Percentiles rank a stretch among this genome's conserved stretches.
Evolutionary conservation across 2,797 vertebrate species (phyloP).

Genomic region (Acestrorhynchus altus): DNA sequence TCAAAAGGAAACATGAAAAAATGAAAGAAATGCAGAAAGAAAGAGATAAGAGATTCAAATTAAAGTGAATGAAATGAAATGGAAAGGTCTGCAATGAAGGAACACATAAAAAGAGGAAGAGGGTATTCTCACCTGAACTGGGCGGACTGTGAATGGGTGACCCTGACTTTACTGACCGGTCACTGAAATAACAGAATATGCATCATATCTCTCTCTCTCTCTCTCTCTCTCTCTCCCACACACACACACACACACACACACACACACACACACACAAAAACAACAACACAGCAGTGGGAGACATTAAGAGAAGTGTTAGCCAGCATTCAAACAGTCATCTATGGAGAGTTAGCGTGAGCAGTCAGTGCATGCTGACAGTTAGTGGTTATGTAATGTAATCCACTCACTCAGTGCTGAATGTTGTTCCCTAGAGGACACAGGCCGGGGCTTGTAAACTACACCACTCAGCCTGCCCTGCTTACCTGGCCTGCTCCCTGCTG

Average conservation of each 20-base stretch:
- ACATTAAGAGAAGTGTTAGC: background rate
- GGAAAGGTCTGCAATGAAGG: background rate
- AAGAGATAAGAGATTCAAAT: background rate
- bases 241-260: background rate
- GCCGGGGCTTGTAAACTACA: slow-evolving; percentile 40
- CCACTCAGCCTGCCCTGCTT: slow-evolving; percentile 74
- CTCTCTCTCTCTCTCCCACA: background rate
- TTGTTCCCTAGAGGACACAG: slow-evolving; percentile 50
- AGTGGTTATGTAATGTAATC: slow-evolving; percentile 32
- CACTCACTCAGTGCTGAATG: slow-evolving; percentile 7
- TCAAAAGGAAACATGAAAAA: background rate
- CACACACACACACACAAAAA: slow-evolving; percentile 3
- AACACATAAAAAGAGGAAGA: background rate
- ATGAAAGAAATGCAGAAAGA: background rate
- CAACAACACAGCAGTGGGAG: background rate
- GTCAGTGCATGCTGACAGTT: slow-evolving; percentile 46
- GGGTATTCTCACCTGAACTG: slow-evolving; percentile 76
- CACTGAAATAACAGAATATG: slow-evolving; percentile 75
- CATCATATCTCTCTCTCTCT: slow-evolving; percentile 1
- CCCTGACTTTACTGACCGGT: slow-evolving; percentile 84
- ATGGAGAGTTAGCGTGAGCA: slow-evolving; percentile 30
- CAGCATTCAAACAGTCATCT: background rate
- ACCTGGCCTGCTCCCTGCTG: slow-evolving; percentile 92
- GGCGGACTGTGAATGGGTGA: slow-evolving; percentile 82
- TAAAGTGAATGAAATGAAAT: background rate